These are phyloP conservation scores for Latrodectus elegans DNA, from an alignment of 2,888 invertebrate species.

Conservation along the genomic window DNA sequence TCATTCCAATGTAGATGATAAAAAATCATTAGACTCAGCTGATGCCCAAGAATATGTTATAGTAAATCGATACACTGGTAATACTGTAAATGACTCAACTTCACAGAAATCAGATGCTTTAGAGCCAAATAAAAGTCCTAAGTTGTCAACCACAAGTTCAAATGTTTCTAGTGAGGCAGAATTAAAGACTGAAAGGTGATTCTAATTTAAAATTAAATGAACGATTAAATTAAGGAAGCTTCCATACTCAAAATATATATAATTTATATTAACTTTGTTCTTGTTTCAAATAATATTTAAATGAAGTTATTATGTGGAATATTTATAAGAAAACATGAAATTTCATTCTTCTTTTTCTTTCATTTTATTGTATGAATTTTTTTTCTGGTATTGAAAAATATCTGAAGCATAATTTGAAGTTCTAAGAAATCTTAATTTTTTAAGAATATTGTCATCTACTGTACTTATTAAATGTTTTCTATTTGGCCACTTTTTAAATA, in stretches of 20 bases:
- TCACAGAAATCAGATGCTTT: slow-evolving; percentile 28
- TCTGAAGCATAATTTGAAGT: too few relatives aligned
- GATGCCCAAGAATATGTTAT: slow-evolving; percentile 64
- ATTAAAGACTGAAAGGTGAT: slow-evolving; percentile 43
- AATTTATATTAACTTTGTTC: neutral
- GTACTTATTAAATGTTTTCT: too few relatives aligned
- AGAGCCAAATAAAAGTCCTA: slow-evolving; percentile 17
- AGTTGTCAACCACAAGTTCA: slow-evolving; percentile 10
- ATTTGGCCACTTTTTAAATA: too few relatives aligned
- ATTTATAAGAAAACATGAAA: neutral
- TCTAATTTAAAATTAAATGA: neutral
- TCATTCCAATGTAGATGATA: slow-evolving; percentile 30
- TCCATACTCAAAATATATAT: neutral
- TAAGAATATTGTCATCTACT: too few relatives aligned
- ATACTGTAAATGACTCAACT: slow-evolving; percentile 22
- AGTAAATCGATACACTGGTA: slow-evolving; percentile 35
- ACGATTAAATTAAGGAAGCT: too few relatives aligned
- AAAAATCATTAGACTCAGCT: slow-evolving; percentile 59
- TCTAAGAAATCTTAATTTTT: too few relatives aligned
- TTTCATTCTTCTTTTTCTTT: neutral
- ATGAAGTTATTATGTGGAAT: neutral
- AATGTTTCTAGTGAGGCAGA: slow-evolving; percentile 17
- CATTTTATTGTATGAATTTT: neutral
- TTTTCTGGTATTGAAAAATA: neutral
- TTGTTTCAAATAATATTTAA: neutral